Percentiles rank a stretch among this genome's conserved stretches.
These are phyloP conservation scores for Scylla paramamosain DNA, from an alignment of 1,140 invertebrate species.

Conservation along the genomic window DNA sequence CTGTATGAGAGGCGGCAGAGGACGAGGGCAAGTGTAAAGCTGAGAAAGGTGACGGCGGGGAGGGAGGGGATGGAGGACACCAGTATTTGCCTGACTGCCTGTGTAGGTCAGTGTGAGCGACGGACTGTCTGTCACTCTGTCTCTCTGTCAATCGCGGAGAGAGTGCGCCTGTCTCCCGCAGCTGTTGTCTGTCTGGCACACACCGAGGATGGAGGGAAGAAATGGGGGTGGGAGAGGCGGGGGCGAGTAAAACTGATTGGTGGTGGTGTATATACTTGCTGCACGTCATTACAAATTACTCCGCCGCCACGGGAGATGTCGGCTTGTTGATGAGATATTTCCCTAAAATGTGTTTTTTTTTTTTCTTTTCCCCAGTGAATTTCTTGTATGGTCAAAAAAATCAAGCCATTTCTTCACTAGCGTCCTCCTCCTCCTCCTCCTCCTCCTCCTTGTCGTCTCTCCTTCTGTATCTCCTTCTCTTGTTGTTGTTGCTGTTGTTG, in stretches of 20 bases:
- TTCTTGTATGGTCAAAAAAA: no score
- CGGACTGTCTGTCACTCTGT: slow-evolving; percentile 57
- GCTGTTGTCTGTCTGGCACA: slow-evolving; percentile 10
- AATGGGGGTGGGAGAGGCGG: neutral
- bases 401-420: no score
- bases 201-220: neutral
- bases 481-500: neutral
- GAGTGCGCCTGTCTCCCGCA: slow-evolving; percentile 9
- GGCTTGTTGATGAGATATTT: neutral
- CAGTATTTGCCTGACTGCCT: slow-evolving; percentile 34
- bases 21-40: neutral
- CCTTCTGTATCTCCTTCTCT: neutral
- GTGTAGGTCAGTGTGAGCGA: slow-evolving; percentile 16
- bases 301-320: no score
- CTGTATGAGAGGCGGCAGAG: neutral
- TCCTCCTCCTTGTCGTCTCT: neutral
- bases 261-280: no score
- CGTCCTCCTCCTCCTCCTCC: neutral
- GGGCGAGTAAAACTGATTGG: no score
- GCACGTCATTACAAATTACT: no score
- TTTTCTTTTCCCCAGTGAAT: no score
- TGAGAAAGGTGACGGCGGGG: neutral
- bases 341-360: neutral
- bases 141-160: slow-evolving; percentile 46
- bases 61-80: neutral